These are phyloP conservation scores for Entomyzon cyanotis DNA, from an alignment of 2,113 vertebrate species.

Conservation along the genomic window DNA sequence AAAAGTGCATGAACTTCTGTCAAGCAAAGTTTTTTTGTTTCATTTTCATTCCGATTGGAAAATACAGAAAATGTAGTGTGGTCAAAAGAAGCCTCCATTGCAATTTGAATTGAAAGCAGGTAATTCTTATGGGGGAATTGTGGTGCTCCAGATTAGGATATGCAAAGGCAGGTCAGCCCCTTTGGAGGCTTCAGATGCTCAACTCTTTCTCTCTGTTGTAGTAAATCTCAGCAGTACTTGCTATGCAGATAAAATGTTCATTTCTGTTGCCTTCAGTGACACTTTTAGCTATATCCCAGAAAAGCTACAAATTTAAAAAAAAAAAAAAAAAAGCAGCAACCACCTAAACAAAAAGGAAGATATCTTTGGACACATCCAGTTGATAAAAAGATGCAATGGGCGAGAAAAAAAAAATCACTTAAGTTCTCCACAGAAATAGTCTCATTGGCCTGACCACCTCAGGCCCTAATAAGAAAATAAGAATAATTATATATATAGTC, in stretches of 20 bases:
- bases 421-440: neutral
- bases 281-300: neutral
- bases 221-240: neutral
- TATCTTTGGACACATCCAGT: neutral
- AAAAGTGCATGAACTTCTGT: neutral
- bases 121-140: neutral
- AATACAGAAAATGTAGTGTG: rapidly evolving
- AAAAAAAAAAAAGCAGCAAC: neutral
- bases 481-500: neutral
- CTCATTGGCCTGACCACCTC: neutral
- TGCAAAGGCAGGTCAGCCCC: neutral
- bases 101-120: neutral
- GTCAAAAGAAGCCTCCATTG: neutral
- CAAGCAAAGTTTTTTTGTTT: neutral
- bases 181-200: neutral
- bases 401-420: neutral
- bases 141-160: neutral
- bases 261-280: neutral
- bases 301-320: neutral
- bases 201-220: neutral
- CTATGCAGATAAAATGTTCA: neutral
- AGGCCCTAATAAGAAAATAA: neutral
- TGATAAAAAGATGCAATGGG: neutral
- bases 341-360: neutral
- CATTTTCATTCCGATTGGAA: neutral